These are phyloP conservation scores for Epinephelus cyanopodus DNA, from an alignment of 2,113 vertebrate species.

Conservation along the genomic window DNA sequence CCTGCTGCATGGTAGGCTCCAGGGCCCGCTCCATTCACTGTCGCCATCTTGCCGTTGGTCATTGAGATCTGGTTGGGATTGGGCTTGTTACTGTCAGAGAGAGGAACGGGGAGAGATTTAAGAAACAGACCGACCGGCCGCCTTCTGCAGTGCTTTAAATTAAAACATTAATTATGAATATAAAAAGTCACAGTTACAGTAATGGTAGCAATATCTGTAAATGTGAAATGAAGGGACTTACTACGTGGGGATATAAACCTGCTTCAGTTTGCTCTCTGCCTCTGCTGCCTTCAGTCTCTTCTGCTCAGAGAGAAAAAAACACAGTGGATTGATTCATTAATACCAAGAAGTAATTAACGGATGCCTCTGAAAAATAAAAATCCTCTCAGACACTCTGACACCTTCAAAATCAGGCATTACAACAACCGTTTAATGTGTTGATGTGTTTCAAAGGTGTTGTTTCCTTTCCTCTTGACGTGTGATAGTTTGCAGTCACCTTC, in stretches of 20 bases:
- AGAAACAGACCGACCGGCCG: not conserved
- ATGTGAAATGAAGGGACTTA: slow-evolving; percentile 83
- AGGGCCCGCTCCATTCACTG: slow-evolving; percentile 92
- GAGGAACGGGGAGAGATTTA: not conserved
- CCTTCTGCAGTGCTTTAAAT: slow-evolving; percentile 10
- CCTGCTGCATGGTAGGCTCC: slow-evolving; percentile 87
- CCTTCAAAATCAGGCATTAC: slow-evolving; percentile 1
- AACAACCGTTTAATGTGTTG: fast-evolving
- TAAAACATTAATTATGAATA: slow-evolving; percentile 29
- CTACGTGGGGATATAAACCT: slow-evolving; percentile 99
- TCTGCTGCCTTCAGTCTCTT: slow-evolving; percentile 98
- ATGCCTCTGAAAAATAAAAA: not conserved
- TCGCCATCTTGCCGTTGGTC: slow-evolving; percentile 92
- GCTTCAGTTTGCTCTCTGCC: slow-evolving; percentile 98
- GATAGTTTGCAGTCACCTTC: not conserved
- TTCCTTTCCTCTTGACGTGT: slow-evolving; percentile 1
- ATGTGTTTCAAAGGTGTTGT: not conserved
- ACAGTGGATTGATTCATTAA: slow-evolving; percentile 20
- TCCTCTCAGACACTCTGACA: not conserved
- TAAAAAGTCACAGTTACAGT: slow-evolving; percentile 1
- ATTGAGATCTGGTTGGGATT: slow-evolving; percentile 97
- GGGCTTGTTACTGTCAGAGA: slow-evolving; percentile 93
- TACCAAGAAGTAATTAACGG: not conserved
- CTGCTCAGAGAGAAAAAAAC: slow-evolving; percentile 82
- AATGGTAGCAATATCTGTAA: not conserved